These are phyloP conservation scores for Colletes latitarsis DNA, from an alignment of 1,140 invertebrate species.

Conservation along the genomic window DNA sequence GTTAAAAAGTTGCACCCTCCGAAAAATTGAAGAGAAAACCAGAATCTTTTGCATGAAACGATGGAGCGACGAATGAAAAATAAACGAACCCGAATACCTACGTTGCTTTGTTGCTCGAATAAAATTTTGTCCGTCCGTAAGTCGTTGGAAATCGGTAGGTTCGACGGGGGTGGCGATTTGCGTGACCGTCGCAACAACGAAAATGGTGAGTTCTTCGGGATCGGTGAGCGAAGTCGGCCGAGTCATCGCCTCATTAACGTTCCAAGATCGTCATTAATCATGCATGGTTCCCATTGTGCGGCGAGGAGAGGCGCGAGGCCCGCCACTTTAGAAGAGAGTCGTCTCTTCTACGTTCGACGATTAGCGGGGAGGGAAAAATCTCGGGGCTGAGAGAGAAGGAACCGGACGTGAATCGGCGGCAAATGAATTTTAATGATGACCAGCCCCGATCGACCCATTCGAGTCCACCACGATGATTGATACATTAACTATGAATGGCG, in stretches of 20 bases:
- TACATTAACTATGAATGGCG: slow-evolving; percentile 46
- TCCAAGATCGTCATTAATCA: slow-evolving; percentile 63
- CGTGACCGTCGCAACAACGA: background rate
- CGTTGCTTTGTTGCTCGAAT: no score
- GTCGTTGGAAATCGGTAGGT: no score
- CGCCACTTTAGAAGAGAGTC: slow-evolving; percentile 42
- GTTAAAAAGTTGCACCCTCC: no score
- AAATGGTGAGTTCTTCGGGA: slow-evolving; percentile 13
- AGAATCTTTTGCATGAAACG: no score
- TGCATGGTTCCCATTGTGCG: slow-evolving; percentile 39
- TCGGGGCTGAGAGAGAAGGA: slow-evolving; percentile 23
- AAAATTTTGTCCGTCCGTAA: no score
- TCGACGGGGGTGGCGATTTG: background rate
- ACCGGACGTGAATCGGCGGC: slow-evolving; percentile 61
- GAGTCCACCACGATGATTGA: slow-evolving; percentile 55
- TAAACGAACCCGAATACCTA: no score
- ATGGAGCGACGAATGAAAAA: no score
- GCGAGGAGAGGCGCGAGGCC: slow-evolving; percentile 41
- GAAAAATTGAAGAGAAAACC: no score
- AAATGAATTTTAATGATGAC: slow-evolving; percentile 69
- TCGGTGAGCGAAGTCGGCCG: slow-evolving; percentile 49
- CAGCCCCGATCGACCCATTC: slow-evolving; percentile 47
- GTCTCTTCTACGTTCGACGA: slow-evolving; percentile 14
- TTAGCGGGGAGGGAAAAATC: slow-evolving; percentile 46
- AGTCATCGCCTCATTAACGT: slow-evolving; percentile 68